Conservation (phyloP, 1,140 invertebrate species). For the Drosophila kohkoa region DNA sequence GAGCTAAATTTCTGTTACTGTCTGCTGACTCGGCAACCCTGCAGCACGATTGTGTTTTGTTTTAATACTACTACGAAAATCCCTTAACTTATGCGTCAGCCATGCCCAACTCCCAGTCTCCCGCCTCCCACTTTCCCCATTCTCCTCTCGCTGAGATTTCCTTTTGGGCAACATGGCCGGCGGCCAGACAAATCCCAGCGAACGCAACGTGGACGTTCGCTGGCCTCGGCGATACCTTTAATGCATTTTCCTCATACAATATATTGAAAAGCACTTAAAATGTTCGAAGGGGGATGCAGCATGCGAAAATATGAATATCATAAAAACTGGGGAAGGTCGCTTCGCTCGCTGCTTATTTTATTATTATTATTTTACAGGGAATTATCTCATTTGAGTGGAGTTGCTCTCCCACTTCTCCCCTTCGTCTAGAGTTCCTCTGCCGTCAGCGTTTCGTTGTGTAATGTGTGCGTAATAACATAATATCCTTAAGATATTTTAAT, state of each 20-base stretch:
- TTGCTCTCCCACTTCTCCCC: constrained; percentile 25
- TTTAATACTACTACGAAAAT: constrained; percentile 74
- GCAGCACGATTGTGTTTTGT: constrained; percentile 55
- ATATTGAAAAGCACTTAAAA: constrained; percentile 81
- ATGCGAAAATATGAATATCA: constrained; percentile 80
- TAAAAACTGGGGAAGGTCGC: constrained; percentile 58
- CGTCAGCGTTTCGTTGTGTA: constrained; percentile 54
- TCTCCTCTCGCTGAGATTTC: not conserved
- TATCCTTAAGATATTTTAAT: constrained; percentile 84
- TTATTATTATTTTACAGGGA: constrained; percentile 84
- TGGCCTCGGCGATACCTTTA: constrained; percentile 65
- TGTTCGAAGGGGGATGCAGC: constrained; percentile 5
- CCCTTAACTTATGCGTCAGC: constrained; percentile 62
- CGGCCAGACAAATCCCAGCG: constrained; percentile 49
- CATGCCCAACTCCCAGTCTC: constrained; percentile 13
- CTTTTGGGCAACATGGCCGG: constrained; percentile 47
- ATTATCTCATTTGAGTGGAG: constrained; percentile 84
- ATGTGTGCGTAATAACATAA: constrained; percentile 84
- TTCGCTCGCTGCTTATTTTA: constrained; percentile 71
- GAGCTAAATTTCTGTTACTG: constrained; percentile 18
- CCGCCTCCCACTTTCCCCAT: not conserved
- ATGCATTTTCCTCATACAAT: constrained; percentile 78
- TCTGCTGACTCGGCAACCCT: constrained; percentile 64
- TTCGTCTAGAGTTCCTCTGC: not conserved
- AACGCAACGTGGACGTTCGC: constrained; percentile 21